These are phyloP conservation scores for Canis aureus DNA, from an alignment of 2,113 vertebrate genomes.

Conservation along the genomic window DNA sequence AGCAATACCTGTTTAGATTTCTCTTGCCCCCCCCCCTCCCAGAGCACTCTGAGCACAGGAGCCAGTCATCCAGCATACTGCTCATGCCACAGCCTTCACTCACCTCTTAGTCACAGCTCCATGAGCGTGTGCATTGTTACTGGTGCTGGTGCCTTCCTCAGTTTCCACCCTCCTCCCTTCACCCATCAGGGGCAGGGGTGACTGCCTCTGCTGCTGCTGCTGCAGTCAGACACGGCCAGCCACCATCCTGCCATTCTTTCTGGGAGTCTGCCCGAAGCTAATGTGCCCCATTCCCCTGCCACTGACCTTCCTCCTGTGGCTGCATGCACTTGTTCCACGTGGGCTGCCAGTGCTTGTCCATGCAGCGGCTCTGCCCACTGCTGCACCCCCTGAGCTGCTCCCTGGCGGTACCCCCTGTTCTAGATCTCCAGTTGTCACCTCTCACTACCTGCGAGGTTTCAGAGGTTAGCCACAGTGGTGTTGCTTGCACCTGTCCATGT, in stretches of 20 bases:
- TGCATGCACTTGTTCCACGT: background rate
- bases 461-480: background rate
- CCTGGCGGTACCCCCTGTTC: background rate
- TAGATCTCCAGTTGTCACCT: background rate
- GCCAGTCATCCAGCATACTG: background rate
- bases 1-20: background rate
- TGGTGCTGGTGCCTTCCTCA: too few species aligned
- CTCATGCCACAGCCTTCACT: background rate
- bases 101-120: background rate
- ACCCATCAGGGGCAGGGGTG: background rate
- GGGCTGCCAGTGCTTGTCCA: background rate
- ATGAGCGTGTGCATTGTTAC: background rate
- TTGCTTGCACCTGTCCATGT: background rate
- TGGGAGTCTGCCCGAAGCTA: background rate
- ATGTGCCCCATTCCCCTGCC: rapidly evolving
- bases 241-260: background rate
- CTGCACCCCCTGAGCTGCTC: background rate
- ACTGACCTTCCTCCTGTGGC: background rate
- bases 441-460: background rate
- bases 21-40: background rate
- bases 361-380: rapidly evolving
- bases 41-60: background rate
- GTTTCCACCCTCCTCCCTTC: background rate
- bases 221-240: background rate
- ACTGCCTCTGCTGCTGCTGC: background rate